Conservation (phyloP, 2,797 vertebrate species). For the Buphagus erythrorhynchus region DNA sequence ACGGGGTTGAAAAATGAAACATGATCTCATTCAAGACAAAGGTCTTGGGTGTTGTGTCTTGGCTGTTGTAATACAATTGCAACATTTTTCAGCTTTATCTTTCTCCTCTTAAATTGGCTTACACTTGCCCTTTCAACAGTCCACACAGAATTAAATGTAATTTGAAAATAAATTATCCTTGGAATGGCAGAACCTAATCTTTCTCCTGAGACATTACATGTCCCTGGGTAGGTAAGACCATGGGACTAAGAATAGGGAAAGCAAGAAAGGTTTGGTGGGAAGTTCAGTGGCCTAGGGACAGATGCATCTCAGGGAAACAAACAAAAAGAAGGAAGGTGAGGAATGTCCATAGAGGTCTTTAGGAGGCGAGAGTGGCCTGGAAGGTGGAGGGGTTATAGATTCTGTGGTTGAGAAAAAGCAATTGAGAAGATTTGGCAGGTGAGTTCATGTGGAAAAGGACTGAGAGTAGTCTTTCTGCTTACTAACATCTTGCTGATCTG, state of each 20-base stretch:
- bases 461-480: background rate
- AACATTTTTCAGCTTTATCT: conserved; percentile 1
- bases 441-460: background rate
- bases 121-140: background rate
- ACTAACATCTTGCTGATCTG: background rate
- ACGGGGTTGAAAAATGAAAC: background rate
- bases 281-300: background rate
- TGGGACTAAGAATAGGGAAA: background rate
- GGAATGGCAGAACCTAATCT: background rate
- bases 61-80: background rate
- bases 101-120: background rate
- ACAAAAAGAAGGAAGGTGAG: background rate
- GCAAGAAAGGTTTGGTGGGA: background rate
- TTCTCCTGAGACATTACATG: background rate
- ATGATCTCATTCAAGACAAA: background rate
- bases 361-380: background rate
- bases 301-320: background rate
- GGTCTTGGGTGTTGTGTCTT: background rate
- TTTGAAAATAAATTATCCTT: background rate
- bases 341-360: background rate
- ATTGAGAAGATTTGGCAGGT: background rate
- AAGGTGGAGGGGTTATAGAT: background rate
- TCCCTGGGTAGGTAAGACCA: background rate
- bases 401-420: background rate
- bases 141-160: background rate